Conservation (phyloP, 2,113 vertebrate species). For the Gasterosteus aculeatus region DNA sequence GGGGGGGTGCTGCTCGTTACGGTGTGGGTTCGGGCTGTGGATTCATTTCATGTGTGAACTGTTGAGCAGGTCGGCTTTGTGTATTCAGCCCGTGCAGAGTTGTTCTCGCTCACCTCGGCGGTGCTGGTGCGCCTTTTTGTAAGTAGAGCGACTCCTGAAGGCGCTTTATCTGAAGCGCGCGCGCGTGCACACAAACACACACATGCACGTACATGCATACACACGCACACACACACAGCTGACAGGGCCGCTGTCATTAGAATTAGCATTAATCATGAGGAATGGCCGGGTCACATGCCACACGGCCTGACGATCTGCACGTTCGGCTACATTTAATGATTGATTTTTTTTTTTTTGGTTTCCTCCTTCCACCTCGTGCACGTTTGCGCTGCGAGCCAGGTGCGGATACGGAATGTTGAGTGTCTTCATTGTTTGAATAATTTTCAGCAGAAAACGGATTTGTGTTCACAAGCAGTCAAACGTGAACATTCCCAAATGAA, state of each 20-base stretch:
- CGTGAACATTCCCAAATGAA: no score
- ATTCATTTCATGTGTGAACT: constrained; percentile 49
- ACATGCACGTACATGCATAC: not conserved
- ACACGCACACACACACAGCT: constrained; percentile 57
- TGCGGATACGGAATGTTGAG: constrained; percentile 28
- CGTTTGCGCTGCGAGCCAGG: constrained; percentile 24
- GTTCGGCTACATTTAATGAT: constrained; percentile 11
- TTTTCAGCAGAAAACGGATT: not conserved
- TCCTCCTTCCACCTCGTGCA: not conserved
- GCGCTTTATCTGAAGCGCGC: constrained; percentile 65
- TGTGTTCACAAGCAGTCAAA: not conserved
- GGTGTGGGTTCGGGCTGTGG: constrained; percentile 10
- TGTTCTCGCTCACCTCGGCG: constrained; percentile 66
- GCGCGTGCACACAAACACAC: not conserved
- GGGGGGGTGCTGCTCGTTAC: not conserved
- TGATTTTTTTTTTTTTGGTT: constrained; percentile 12
- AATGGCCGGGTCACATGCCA: constrained; percentile 57
- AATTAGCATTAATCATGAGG: constrained; percentile 78
- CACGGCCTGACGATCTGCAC: not conserved
- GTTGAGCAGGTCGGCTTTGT: constrained; percentile 74
- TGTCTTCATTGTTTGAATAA: constrained; percentile 51
- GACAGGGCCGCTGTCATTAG: constrained; percentile 72
- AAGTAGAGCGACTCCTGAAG: constrained; percentile 82
- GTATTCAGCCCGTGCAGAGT: constrained; percentile 59
- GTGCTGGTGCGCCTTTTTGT: constrained; percentile 74